Percentiles rank a stretch among this genome's conserved stretches.
Conservation (phyloP, 2,797 vertebrate species). For the Fratercula arctica region DNA sequence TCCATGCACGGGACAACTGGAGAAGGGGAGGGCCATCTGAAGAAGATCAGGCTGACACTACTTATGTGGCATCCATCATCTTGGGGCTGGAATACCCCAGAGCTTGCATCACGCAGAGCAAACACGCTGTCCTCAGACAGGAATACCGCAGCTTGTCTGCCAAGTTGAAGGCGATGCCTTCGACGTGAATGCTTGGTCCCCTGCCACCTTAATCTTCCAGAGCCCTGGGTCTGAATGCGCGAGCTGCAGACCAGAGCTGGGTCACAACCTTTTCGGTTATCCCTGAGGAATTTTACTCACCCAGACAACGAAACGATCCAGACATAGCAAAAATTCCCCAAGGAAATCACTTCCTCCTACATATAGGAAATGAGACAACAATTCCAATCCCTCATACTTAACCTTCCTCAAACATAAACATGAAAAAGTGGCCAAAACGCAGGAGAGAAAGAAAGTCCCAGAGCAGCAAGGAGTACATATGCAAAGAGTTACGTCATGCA, state of each 20-base stretch:
- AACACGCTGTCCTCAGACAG: background rate
- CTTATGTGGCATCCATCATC: background rate
- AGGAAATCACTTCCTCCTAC: constrained; percentile 26
- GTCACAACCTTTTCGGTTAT: constrained; percentile 27
- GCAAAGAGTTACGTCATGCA: constrained; percentile 38
- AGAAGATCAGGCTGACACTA: background rate
- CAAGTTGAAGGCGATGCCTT: background rate
- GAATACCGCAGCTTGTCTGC: background rate
- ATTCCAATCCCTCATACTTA: constrained; percentile 50
- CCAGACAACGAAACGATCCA: constrained; percentile 36
- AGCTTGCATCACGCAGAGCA: background rate
- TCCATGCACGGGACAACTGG: background rate
- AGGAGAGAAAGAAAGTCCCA: constrained; percentile 15
- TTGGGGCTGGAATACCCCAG: background rate
- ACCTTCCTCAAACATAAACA: constrained; percentile 52
- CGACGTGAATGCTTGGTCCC: background rate
- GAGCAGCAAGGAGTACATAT: constrained; percentile 43
- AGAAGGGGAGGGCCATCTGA: background rate
- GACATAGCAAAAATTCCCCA: constrained; percentile 50
- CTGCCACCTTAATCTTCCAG: constrained; percentile 39
- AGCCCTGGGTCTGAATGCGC: background rate
- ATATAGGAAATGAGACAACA: constrained; percentile 55
- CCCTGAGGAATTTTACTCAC: constrained; percentile 58
- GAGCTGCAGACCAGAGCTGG: background rate
- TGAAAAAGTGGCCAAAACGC: background rate